Evolutionary conservation across 2,797 vertebrate species (phyloP), one percentile per base, ranked within the genome.

Genomic region (Meda fulgida): DNA sequence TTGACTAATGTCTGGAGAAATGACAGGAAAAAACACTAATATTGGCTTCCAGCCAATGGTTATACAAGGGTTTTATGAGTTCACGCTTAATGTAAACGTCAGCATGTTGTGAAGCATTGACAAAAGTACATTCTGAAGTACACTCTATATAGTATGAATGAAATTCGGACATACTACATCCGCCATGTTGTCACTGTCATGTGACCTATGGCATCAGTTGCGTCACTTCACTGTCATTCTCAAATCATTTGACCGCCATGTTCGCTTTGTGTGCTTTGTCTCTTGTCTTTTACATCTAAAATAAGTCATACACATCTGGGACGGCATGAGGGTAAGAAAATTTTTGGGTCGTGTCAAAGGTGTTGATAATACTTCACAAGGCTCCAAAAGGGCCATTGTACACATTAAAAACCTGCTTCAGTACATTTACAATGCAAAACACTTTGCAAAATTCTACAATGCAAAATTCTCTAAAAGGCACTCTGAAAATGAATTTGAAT

Each of bases 401-500:
- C 7, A n/a, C 34, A 77, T 67, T 53, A 21, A 48, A 82, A 73
- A 38, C 7, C 40, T 7, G 71, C 43, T 10, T 48, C 14, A 13
- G 58, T 55, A 36, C 43, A 76, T 67, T 83, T 63, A 58, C 55
- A 83, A 38, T 76, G 81, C 31, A 53, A 83, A n/a, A n/a, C n/a
- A n/a, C n/a, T n/a, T n/a, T n/a, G n/a, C n/a, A n/a, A n/a, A n/a
- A n/a, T n/a, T n/a, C n/a, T n/a, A n/a, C n/a, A n/a, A n/a, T n/a
- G n/a, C n/a, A n/a, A n/a, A n/a, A n/a, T n/a, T n/a, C n/a, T 73
- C 60, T 83, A 21, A 83, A 76, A 48, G 40, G 60, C 3, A 23
- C 31, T 51, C 21, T 65, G 38, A 34, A 48, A 43, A 72, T 55
- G 0, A n/a, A 63, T 73, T 34, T 73, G 2, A 82, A 82, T 48